phyloP scores from a whole-genome alignment of 1,140 invertebrate genomes.

The Gonatopus flavifemur region DNA sequence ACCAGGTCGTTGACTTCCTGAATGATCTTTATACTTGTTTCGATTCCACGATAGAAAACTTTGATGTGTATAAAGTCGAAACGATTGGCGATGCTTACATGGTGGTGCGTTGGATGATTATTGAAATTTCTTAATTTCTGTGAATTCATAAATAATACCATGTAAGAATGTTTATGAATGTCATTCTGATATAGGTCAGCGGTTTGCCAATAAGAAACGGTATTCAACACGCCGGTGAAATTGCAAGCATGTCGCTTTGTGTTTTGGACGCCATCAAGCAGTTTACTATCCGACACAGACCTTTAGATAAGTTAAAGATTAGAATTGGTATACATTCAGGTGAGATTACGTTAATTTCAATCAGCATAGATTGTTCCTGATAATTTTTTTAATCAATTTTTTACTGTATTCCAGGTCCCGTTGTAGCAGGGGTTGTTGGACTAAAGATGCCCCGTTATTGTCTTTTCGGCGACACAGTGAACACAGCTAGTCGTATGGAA shows the following conservation, averaged over 20 bases:
- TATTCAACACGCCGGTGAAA: conserved; percentile 82
- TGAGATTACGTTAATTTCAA: conserved; percentile 33
- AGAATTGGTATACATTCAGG: conserved; percentile 92
- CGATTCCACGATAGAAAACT: conserved; percentile 87
- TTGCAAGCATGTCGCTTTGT: conserved; percentile 89
- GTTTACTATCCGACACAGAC: conserved; percentile 86
- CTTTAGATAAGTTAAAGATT: conserved; percentile 79
- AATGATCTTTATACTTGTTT: conserved; percentile 94
- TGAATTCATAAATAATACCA: neutral
- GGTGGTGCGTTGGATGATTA: conserved; percentile 65
- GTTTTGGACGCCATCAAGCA: conserved; percentile 79
- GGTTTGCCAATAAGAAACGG: conserved; percentile 82
- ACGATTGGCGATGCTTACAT: conserved; percentile 91
- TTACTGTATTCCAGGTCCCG: conserved; percentile 60
- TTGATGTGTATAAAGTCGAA: conserved; percentile 93
- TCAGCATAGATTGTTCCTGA: neutral
- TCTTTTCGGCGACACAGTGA: conserved; percentile 89
- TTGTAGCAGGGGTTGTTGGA: conserved; percentile 86
- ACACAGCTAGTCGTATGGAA: conserved; percentile 93
- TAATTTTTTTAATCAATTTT: neutral
- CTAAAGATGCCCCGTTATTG: conserved; percentile 90
- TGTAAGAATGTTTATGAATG: neutral
- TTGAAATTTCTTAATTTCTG: neutral
- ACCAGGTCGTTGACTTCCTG: conserved; percentile 84
- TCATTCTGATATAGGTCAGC: conserved; percentile 62